These are phyloP conservation scores for Lochmaea capreae DNA, from an alignment of 2,888 invertebrate species.

Conservation along the genomic window DNA sequence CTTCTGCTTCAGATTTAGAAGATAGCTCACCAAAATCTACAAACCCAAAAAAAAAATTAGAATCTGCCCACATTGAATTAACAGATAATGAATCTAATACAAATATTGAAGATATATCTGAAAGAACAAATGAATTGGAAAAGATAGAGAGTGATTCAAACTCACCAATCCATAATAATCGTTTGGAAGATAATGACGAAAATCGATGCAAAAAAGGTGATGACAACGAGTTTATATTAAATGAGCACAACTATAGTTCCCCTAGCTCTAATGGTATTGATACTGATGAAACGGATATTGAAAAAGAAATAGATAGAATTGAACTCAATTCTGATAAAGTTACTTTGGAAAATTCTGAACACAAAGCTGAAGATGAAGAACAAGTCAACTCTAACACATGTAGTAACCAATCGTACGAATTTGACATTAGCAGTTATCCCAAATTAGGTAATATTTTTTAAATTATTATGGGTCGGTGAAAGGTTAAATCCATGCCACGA, in stretches of 20 bases:
- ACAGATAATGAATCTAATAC: neutral
- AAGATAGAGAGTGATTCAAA: neutral
- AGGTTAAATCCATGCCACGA: neutral
- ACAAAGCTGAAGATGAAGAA: neutral
- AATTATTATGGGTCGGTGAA: conserved; percentile 15
- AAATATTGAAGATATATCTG: neutral
- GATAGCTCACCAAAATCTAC: neutral
- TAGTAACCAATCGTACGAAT: conserved; percentile 38
- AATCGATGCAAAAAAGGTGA: neutral
- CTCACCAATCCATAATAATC: neutral
- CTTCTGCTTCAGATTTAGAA: conserved; percentile 16
- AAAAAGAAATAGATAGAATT: conserved; percentile 1
- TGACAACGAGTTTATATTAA: conserved; percentile 1
- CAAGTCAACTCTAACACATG: neutral
- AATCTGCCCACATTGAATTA: neutral
- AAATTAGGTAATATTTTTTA: conserved; percentile 36
- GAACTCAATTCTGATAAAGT: neutral
- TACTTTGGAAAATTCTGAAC: neutral
- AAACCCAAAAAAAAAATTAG: neutral
- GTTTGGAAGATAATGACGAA: neutral
- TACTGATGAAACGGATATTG: conserved; percentile 35
- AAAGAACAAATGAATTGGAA: neutral
- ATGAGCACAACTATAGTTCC: conserved; percentile 32
- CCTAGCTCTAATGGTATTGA: conserved; percentile 15
- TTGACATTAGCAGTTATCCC: conserved; percentile 29